These are phyloP conservation scores for Ochotona curzoniae DNA, from an alignment of 2,113 vertebrate genomes.

Conservation along the genomic window DNA sequence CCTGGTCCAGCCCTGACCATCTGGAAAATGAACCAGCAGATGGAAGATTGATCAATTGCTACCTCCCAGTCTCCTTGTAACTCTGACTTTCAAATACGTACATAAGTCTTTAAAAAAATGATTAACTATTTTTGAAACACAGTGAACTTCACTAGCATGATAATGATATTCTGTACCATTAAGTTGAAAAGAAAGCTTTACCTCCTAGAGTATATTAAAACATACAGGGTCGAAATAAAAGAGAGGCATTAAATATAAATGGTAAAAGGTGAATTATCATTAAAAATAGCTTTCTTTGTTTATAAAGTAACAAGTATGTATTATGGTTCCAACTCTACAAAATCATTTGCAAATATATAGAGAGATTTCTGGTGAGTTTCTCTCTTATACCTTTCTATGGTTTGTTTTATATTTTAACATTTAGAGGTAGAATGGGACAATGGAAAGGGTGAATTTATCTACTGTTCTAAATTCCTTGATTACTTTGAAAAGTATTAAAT, in stretches of 20 bases:
- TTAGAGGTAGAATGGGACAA: not conserved
- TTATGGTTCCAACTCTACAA: not conserved
- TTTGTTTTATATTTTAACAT: slow-evolving; percentile 26
- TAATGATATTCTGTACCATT: not conserved
- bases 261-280: slow-evolving; percentile 5
- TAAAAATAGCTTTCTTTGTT: slow-evolving; percentile 33
- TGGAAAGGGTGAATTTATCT: not conserved
- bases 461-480: slow-evolving; percentile 4
- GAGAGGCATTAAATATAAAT: not conserved
- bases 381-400: not conserved
- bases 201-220: slow-evolving; percentile 27
- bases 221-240: not conserved
- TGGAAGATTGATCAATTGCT: too few relatives aligned
- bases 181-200: not conserved
- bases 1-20: too few relatives aligned
- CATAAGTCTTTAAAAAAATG: not conserved
- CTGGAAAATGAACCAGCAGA: too few relatives aligned
- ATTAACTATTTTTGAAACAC: slow-evolving; percentile 23
- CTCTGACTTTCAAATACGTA: too few relatives aligned
- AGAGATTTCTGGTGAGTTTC: slow-evolving; percentile 5
- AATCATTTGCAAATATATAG: not conserved
- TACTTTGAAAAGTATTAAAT: slow-evolving; percentile 47
- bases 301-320: not conserved
- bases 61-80: too few relatives aligned
- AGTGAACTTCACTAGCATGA: not conserved